Evolutionary conservation across 1,140 invertebrate genomes (phyloP), one percentile per base, ranked within the genome.

Genomic region (Hycleus phaleratus): DNA sequence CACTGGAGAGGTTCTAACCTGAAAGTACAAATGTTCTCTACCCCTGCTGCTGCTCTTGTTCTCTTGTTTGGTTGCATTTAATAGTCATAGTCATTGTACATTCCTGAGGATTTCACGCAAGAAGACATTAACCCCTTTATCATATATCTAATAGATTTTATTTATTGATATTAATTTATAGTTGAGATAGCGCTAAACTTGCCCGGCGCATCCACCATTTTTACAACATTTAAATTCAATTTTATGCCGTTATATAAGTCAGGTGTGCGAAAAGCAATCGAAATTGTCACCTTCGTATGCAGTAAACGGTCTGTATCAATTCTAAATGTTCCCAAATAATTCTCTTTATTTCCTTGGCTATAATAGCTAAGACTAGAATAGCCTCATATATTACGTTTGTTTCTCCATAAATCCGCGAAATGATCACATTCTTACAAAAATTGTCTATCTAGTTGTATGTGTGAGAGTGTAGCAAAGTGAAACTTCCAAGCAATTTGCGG

Each of bases 1-100:
- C 61, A 62, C 63, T 63, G 46, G 50, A 60, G 55, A 49, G 54
- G 54, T 49, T 40, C 54, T 49, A 56, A 56, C 54, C 54, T 56
- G 54, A 12, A 38, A 43, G 46, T 48, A 56, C 54, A 49, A 56
- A 56, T 56, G 54, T 56, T 56, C 46, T 46, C 53, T 46, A 38
- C 45, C 25, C 38, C 32, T 32, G 18, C 18, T 18, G 18, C 18
- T 18, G 18, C 18, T 18, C 18, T 32, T 32, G 4, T 7, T 32
- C 32, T 32, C 32, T 32, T 32, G 32, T 38, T 39, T 24, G 54
- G 54, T 56, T 47, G 54, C 47, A 49, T 42, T 47, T 56, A 48
- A 49, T 56, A 43, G 54, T 42, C 47, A 24, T 46, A 12, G 38
- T 32, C 32, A 32, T 32, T 42, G 38, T 44, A 56, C 54, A 56